These are phyloP conservation scores for Pterois miles DNA, from an alignment of 2,797 vertebrate genomes.

Conservation along the genomic window DNA sequence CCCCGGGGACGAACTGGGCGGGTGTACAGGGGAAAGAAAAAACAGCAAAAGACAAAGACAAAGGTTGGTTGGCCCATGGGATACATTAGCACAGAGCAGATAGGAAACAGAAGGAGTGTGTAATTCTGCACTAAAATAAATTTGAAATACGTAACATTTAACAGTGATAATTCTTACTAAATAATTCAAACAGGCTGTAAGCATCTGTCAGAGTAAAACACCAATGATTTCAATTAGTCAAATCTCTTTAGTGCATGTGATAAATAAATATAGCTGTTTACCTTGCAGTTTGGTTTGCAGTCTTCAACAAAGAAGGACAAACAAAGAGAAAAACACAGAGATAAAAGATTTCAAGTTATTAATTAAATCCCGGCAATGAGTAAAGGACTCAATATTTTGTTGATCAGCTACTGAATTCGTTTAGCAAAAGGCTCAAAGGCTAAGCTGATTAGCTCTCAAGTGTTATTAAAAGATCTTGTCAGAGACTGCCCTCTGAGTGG, in stretches of 20 bases:
- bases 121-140: neutral
- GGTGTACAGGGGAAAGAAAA: constrained; percentile 13
- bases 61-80: constrained; percentile 47
- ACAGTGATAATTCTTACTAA: neutral
- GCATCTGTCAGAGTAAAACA: neutral
- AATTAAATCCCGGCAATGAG: constrained; percentile 20
- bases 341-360: constrained; percentile 15
- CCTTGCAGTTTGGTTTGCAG: constrained; percentile 96
- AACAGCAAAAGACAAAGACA: constrained; percentile 52
- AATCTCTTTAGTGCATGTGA: neutral
- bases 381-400: neutral
- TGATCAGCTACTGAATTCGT: constrained; percentile 20
- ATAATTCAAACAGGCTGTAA: neutral
- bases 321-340: constrained; percentile 23
- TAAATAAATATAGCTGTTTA: constrained; percentile 56
- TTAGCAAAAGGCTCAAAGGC: constrained; percentile 31
- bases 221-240: neutral
- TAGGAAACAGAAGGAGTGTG: constrained; percentile 1
- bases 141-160: neutral
- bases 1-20: constrained; percentile 90
- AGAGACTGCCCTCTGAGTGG: neutral
- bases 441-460: constrained; percentile 40
- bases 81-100: constrained; percentile 11
- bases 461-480: constrained; percentile 26
- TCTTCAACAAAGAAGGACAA: constrained; percentile 76